Evolutionary conservation across 2,888 invertebrate species (phyloP), one percentile per base, ranked within the genome.

Genomic region (Ectemnius continuus): DNA sequence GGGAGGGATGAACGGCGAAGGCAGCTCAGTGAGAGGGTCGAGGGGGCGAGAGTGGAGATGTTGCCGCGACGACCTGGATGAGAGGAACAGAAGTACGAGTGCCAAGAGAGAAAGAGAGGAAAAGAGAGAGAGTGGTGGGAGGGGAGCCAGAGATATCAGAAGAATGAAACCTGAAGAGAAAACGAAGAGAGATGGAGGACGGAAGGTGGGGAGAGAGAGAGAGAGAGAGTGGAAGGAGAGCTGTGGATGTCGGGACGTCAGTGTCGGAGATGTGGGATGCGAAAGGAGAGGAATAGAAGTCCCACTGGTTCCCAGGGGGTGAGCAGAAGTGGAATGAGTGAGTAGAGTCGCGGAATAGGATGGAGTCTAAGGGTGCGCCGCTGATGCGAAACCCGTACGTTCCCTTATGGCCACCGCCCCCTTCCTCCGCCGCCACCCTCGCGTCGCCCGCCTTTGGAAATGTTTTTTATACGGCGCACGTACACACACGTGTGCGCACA

Each of bases 171-270:
- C 36, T 36, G 36, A 36, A 36, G 36, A 8, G 46, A 57, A 66
- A 71, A 72, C 59, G 18, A 18, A 20, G 26, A 4, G 16, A 26
- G 65, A 60, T 57, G 61, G 67, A 48, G 57, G 61, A 67, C 2
- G 18, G 65, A 70, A 76, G 72, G 76, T 72, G 18, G 11, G 18
- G 16, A 16, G 57, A 48, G 62, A 59, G 75, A 60, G 75, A 75
- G 61, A 75, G 64, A 70, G 67, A 52, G 72, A 71, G 70, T 58
- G 75, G 70, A 75, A 69, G 65, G 73, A 74, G 73, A 71, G 68
- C 78, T 77, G 79, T 82, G 83, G 83, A 87, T 87, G 86, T 88
- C 87, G 87, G 86, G 81, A 88, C 87, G 87, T 87, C 87, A 88
- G 87, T 87, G 84, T 86, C 85, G 83, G 83, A 78, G 81, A 85